phyloP scores from a whole-genome alignment of 2,888 invertebrate species.

The Synanthedon formicaeformis region DNA sequence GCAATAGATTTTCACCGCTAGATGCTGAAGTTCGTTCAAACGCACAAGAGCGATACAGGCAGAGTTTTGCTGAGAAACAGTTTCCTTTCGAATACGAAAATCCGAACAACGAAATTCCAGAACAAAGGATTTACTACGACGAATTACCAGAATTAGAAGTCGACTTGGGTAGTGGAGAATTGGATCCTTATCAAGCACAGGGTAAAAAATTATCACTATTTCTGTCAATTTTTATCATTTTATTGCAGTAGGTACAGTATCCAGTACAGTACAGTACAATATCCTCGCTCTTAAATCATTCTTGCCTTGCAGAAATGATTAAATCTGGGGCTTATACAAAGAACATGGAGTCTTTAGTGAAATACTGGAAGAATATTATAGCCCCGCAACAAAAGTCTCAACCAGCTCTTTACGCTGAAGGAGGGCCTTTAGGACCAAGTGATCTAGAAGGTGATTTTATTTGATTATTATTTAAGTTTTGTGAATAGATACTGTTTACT shows the following conservation, averaged over 20 bases:
- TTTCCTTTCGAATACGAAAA: slow-evolving; percentile 64
- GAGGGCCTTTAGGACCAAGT: slow-evolving; percentile 50
- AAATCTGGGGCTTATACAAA: slow-evolving; percentile 29
- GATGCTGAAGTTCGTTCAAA: slow-evolving; percentile 57
- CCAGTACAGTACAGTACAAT: not conserved
- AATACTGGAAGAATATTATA: slow-evolving; percentile 48
- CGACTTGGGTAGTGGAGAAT: slow-evolving; percentile 56
- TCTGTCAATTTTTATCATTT: not conserved
- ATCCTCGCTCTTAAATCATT: not conserved
- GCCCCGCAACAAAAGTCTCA: slow-evolving; percentile 41
- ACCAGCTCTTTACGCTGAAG: slow-evolving; percentile 51
- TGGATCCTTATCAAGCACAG: slow-evolving; percentile 40
- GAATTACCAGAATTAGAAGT: slow-evolving; percentile 55
- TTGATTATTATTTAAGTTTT: slow-evolving; percentile 6
- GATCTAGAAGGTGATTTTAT: slow-evolving; percentile 44
- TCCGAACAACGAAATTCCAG: slow-evolving; percentile 51
- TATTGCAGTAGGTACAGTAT: not conserved
- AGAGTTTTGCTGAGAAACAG: slow-evolving; percentile 56
- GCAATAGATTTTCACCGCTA: slow-evolving; percentile 46
- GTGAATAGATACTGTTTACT: slow-evolving; percentile 24
- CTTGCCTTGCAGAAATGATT: slow-evolving; percentile 5
- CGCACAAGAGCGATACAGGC: slow-evolving; percentile 56
- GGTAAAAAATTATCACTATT: slow-evolving; percentile 21
- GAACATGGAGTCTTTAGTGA: slow-evolving; percentile 56
- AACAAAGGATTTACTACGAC: slow-evolving; percentile 69